Base-by-base conservation (phyloP, 2,797 vertebrate species). In the Fundulus diaphanus region DNA sequence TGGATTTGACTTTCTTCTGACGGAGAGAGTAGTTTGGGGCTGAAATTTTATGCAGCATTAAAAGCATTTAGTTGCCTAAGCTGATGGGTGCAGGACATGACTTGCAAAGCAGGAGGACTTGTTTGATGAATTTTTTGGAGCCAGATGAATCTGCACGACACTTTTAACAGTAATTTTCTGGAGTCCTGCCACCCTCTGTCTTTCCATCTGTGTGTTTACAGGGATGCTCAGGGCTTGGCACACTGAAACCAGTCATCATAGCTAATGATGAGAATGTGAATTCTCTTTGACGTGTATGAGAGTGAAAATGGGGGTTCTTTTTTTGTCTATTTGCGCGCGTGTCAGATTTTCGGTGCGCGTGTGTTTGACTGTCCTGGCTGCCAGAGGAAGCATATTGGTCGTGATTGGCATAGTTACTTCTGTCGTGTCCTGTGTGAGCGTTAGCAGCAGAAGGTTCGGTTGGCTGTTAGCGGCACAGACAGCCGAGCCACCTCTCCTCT, bases 201-300 rank as follows among this genome's bases (percentile, higher is more conserved):
- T 84, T 75, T 72, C 92, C 92, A 92, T 94, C 92, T 95, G 93
- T 82, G 90, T 93, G 88, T 93, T 93, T 93, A 92, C 91, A 91
- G 85, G 92, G 83, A 87, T 86, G 87, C 90, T 90, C 87, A 70
- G 78, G 81, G 87, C 80, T 92, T 93, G 91, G 88, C 89, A 79
- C 74, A 59, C 67, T 83, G 84, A 79, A 90, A 84, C 80, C 85
- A 91, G 90, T 85, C 87, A 90, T 92, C 89, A 87, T 83, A 68
- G 80, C 88, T 92, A 90, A 92, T 89, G 90, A 90, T 85, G 89
- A 85, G 79, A 86, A 72, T 72, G 81, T 81, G 86, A 82, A 77
- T 78, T 52, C 37, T 73, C 80, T 84, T 85, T 85, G 77, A 87
- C 48, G 72, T 84, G 72, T 72, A 66, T 67, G 79, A 82, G 77